Base-by-base conservation (phyloP, 2,888 invertebrate species). In the Phyllotreta striolata region DNA sequence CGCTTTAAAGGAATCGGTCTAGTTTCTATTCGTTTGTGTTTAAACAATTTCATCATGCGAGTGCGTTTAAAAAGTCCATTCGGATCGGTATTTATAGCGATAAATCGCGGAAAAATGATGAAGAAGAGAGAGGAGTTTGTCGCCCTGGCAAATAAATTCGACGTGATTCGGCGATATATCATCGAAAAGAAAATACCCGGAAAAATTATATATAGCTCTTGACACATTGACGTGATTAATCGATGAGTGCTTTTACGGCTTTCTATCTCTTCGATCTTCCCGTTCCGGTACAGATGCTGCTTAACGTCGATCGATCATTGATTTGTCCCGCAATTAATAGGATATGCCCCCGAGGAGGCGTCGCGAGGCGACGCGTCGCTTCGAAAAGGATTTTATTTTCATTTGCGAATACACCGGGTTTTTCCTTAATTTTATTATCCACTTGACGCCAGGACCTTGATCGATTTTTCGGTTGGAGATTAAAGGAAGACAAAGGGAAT, bases 191-290 rank as follows among this genome's bases (percentile, higher is more conserved):
- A 73, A 73, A 73, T 71, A 72, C 72, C 73, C 69, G 24, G 71
- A 69, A 75, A 75, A 75, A 75, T 75, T 75, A 75, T 74, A 75
- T 75, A 75, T 75, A 73, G 73, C 70, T 68, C 69, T 72, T 74
- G 75, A 75, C 74, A 74, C 74, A 74, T 73, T 75, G 76, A 75
- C 75, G 66, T 76, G 76, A 76, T 76, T 76, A 76, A 76, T 76
- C 61, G 66, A 66, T 57, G 58, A 44, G 66, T 55, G 61, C 63
- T 63, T 62, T 66, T 54, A 66, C 43, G 49, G 46, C 49, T 58
- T 47, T 49, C 49, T 58, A 47, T 49, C 49, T 51, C 57, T 38
- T 59, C 61, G 47, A 63, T 47, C 63, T 56, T 63, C 63, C 24
- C 58, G 60, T 63, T 63, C 57, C 51, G 55, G 38, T 62, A 58